phyloP scores from a whole-genome alignment of 1,140 invertebrate species.

The Drosophila rufa region DNA sequence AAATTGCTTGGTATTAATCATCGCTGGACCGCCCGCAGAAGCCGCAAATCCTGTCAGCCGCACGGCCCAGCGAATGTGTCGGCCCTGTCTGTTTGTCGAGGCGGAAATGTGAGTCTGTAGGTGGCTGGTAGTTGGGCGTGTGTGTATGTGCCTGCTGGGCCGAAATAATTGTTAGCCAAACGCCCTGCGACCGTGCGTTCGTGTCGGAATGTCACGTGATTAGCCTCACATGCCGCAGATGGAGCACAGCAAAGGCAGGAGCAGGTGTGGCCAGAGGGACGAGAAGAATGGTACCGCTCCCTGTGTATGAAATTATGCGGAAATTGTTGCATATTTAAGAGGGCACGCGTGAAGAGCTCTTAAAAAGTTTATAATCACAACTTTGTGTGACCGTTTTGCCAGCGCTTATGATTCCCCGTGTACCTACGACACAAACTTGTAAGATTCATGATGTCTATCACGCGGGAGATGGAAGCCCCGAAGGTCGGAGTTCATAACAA shows the following conservation, averaged over 20 bases:
- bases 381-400: slow-evolving; percentile 41
- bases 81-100: slow-evolving; percentile 51
- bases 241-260: background rate
- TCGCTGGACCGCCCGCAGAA: slow-evolving; percentile 55
- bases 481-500: background rate
- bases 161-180: slow-evolving; percentile 76
- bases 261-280: background rate
- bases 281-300: background rate
- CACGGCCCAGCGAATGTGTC: slow-evolving; percentile 52
- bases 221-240: slow-evolving; percentile 41
- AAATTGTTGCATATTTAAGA: slow-evolving; percentile 80
- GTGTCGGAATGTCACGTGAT: slow-evolving; percentile 66
- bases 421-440: slow-evolving; percentile 5
- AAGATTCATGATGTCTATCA: background rate
- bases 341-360: slow-evolving; percentile 69
- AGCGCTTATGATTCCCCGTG: background rate
- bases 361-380: slow-evolving; percentile 64
- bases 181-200: slow-evolving; percentile 55
- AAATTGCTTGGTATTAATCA: slow-evolving; percentile 75
- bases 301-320: slow-evolving; percentile 72
- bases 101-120: slow-evolving; percentile 9
- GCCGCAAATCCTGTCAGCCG: slow-evolving; percentile 60
- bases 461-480: background rate
- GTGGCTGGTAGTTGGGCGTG: slow-evolving; percentile 14
- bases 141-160: slow-evolving; percentile 50